Evolutionary conservation across 2,888 invertebrate species (phyloP), one percentile per base, ranked within the genome.

Genomic region (Byasa hedistus): DNA sequence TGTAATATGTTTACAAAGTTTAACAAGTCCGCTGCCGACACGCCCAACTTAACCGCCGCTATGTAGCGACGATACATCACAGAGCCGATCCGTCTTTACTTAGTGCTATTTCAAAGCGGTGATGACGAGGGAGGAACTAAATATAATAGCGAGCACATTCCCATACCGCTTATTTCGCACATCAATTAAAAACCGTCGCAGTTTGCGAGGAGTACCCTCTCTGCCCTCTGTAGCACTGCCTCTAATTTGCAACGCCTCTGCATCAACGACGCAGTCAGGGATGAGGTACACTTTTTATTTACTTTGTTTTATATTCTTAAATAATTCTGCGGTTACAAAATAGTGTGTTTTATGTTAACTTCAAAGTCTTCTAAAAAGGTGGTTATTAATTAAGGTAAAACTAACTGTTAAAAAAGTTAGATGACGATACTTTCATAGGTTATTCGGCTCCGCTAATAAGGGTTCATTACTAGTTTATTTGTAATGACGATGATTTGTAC

Each of bases 121-220:
- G 21, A 15, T 64, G 51, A 54, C 27, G 54, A 21, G 17, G 56
- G 12, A 55, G 56, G 19, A 56, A 55, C 22, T 65, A 55, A 62
- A 66, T 63, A 66, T 66, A 66, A 48, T 48, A 27, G 55, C 64
- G 61, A 23, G 54, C 61, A 66, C 61, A 63, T 65, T 68, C 44
- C 62, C 57, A 57, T 61, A 70, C 70, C 72, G 71, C 70, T 73
- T 69, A 72, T 73, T 73, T 72, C 70, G 58, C 56, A 73, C 78
- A 82, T 81, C 77, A 83, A 81, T 83, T 84, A 82, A 79, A 76
- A 82, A 81, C 76, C 76, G 78, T 75, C 80, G 75, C 77, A 79
- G 79, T 81, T 81, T 79, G 78, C 78, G 80, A 78, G 76, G 80
- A 87, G 82, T 74, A 75, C 78, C 70, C 82, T 83, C 12, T 39